Conservation (phyloP, 2,797 vertebrate genomes). For the Steatocranus sp. region DNA sequence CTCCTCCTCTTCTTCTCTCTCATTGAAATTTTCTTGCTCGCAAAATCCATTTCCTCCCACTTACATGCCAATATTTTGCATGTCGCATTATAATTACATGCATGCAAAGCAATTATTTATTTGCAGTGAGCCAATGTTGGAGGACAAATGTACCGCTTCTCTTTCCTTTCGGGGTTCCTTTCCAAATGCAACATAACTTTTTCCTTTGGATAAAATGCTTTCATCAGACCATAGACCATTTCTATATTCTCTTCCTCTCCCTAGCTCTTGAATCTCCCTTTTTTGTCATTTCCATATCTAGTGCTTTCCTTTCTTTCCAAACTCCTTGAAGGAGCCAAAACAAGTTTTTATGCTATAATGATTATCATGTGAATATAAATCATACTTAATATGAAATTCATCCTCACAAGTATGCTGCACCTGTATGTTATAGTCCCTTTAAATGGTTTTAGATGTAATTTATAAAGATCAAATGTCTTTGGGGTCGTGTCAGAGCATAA, state of each 20-base stretch:
- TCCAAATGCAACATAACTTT: constrained; percentile 60
- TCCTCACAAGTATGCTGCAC: not conserved
- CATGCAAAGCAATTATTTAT: constrained; percentile 14
- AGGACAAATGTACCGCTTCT: not conserved
- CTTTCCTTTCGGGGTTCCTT: not conserved
- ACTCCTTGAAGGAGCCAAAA: not conserved
- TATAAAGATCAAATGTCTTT: not conserved
- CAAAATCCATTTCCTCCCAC: not conserved
- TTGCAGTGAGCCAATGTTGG: not conserved
- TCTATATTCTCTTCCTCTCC: constrained; percentile 22
- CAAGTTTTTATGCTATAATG: not conserved
- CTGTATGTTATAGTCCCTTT: not conserved
- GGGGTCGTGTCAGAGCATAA: not conserved
- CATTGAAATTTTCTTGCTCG: constrained; percentile 1
- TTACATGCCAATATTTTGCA: not conserved
- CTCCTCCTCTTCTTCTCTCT: not conserved
- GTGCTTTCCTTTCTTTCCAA: not conserved
- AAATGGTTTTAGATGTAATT: not conserved
- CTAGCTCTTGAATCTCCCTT: constrained; percentile 16
- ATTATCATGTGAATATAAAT: not conserved
- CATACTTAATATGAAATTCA: not conserved
- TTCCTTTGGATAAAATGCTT: constrained; percentile 55
- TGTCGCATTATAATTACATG: constrained; percentile 1
- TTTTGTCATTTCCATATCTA: constrained; percentile 32
- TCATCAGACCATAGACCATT: constrained; percentile 50